A percentile compares a stretch with the other conserved stretches of the same genome.
phyloP scores from a whole-genome alignment of 2,888 invertebrate genomes.

The Tridacna gigas region DNA sequence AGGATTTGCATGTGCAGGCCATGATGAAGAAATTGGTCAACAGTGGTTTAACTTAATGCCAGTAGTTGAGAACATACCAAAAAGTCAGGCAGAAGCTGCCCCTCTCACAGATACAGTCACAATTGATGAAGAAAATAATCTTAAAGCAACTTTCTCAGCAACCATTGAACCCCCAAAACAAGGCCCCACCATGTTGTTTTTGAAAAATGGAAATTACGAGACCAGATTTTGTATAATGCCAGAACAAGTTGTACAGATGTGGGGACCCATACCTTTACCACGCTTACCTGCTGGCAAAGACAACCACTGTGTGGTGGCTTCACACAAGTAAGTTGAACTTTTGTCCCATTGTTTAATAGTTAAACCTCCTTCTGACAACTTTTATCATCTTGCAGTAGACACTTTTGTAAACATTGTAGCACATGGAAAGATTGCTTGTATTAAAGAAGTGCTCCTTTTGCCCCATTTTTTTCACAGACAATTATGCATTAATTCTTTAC shows the following conservation, averaged over 20 bases:
- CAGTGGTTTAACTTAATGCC: slow-evolving; percentile 68
- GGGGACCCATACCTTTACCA: slow-evolving; percentile 83
- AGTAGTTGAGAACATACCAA: slow-evolving; percentile 64
- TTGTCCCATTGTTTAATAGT: neutral
- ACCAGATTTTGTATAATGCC: slow-evolving; percentile 82
- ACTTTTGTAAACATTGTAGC: neutral
- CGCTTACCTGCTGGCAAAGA: slow-evolving; percentile 78
- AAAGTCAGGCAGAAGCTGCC: slow-evolving; percentile 45
- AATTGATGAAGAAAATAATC: slow-evolving; percentile 67
- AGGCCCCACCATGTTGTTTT: slow-evolving; percentile 73
- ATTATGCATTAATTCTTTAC: no score
- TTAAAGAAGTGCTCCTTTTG: no score
- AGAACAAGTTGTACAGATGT: slow-evolving; percentile 82
- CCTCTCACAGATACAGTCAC: slow-evolving; percentile 62
- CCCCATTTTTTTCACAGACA: no score
- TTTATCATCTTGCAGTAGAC: neutral
- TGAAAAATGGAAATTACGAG: slow-evolving; percentile 77
- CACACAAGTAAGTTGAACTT: slow-evolving; percentile 78
- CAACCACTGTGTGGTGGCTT: slow-evolving; percentile 82
- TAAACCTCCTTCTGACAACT: neutral
- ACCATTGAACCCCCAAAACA: slow-evolving; percentile 73
- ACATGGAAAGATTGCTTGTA: no score
- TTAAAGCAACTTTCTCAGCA: slow-evolving; percentile 72
- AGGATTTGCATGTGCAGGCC: slow-evolving; percentile 83
- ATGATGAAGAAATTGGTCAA: slow-evolving; percentile 66